These are phyloP conservation scores for Elgaria multicarinata DNA, from an alignment of 2,113 vertebrate genomes.

Conservation along the genomic window DNA sequence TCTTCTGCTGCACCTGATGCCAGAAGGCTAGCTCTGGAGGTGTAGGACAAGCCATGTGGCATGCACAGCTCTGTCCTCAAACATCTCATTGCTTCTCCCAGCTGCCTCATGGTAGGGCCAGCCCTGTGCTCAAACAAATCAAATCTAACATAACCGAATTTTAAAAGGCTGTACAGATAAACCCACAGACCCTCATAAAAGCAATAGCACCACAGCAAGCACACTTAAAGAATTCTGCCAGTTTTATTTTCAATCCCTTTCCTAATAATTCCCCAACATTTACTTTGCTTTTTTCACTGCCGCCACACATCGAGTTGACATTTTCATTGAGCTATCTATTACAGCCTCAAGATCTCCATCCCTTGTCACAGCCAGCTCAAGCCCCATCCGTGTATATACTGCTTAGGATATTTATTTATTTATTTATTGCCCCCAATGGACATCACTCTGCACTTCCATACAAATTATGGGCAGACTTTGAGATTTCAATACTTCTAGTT, in stretches of 20 bases:
- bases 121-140: background rate
- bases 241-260: background rate
- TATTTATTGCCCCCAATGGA: background rate
- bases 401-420: background rate
- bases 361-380: background rate
- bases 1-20: too few relatives aligned
- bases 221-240: background rate
- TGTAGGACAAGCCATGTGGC: too few relatives aligned
- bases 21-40: too few relatives aligned
- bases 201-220: background rate
- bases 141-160: background rate
- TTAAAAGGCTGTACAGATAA: too few relatives aligned
- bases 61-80: too few relatives aligned
- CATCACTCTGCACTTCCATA: background rate
- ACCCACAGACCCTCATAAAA: background rate
- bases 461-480: background rate
- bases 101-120: too few relatives aligned
- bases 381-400: background rate
- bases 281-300: background rate
- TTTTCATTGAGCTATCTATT: background rate
- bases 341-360: background rate
- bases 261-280: slow-evolving; percentile 4
- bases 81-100: too few relatives aligned
- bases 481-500: background rate
- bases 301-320: background rate